Evolutionary conservation across 1,140 invertebrate species (phyloP).

Genomic region (Zaprionus vittiger): DNA sequence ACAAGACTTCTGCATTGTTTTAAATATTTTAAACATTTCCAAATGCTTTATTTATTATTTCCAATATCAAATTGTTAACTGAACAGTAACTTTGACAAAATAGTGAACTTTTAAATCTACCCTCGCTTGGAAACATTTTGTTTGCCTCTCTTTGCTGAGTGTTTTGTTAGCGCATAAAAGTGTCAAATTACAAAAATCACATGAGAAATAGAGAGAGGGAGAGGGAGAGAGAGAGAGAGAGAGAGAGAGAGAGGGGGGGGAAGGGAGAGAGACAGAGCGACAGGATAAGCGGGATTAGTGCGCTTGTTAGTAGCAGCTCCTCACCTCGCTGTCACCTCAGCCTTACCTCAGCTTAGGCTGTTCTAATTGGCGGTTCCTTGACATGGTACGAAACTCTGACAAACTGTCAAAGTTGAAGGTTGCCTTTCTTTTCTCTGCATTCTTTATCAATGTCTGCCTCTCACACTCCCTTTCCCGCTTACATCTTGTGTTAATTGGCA

Average conservation of each 20-base stretch:
- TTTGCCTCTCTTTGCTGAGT: slow-evolving; percentile 26
- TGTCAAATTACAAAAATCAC: slow-evolving; percentile 78
- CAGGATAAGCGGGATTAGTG: slow-evolving; percentile 69
- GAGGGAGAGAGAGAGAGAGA: background rate
- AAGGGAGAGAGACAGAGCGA: background rate
- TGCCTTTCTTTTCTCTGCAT: slow-evolving; percentile 24
- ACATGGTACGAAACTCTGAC: slow-evolving; percentile 63
- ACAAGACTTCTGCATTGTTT: background rate
- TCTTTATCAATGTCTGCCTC: slow-evolving; percentile 18
- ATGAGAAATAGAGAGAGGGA: slow-evolving; percentile 18
- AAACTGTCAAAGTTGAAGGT: slow-evolving; percentile 56
- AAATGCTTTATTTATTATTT: background rate
- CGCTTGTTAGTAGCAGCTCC: slow-evolving; percentile 54
- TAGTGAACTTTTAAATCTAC: background rate
- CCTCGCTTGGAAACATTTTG: slow-evolving; percentile 18
- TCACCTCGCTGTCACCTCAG: slow-evolving; percentile 2
- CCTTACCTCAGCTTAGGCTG: slow-evolving; percentile 10
- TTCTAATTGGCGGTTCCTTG: slow-evolving; percentile 54
- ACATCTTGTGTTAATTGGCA: slow-evolving; percentile 67
- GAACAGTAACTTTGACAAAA: background rate
- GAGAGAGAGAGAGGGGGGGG: background rate
- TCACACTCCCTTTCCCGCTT: background rate
- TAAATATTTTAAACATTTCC: too few relatives aligned
- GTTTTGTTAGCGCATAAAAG: slow-evolving; percentile 63
- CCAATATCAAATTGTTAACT: background rate